Percentiles rank a stretch among this genome's conserved stretches.
These are phyloP conservation scores for Archegozetes longisetosus DNA, from an alignment of 1,140 invertebrate species.

Conservation along the genomic window DNA sequence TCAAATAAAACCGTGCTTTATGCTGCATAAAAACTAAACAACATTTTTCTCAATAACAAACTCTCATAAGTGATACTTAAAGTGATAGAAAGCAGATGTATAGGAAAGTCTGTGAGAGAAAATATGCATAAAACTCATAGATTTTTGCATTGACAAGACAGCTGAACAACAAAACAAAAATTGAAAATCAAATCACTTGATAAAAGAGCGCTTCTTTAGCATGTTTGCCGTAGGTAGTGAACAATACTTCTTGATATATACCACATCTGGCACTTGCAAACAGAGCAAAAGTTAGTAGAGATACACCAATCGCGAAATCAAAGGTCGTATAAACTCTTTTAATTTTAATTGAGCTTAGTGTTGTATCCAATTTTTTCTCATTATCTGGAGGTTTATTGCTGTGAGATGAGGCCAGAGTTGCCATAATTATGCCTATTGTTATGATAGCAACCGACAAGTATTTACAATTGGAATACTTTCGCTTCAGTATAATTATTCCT, in stretches of 20 bases:
- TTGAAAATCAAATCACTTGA: constrained; percentile 39
- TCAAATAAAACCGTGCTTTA: too few relatives aligned
- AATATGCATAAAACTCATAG: too few relatives aligned
- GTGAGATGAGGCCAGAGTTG: neutral
- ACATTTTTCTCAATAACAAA: too few relatives aligned
- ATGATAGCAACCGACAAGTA: constrained; percentile 87
- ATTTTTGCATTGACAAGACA: constrained; percentile 11
- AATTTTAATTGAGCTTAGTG: neutral
- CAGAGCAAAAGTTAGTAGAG: constrained; percentile 66
- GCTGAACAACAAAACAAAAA: neutral
- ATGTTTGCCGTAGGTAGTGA: constrained; percentile 74
- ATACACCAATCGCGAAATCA: constrained; percentile 43
- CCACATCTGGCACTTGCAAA: constrained; percentile 90
- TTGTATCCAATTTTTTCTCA: neutral
- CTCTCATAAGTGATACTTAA: too few relatives aligned
- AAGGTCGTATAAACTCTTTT: neutral
- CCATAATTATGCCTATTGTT: constrained; percentile 65
- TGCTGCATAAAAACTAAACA: too few relatives aligned
- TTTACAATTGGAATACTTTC: constrained; percentile 62
- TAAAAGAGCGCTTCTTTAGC: constrained; percentile 86
- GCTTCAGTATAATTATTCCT: constrained; percentile 76
- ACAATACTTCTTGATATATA: constrained; percentile 85
- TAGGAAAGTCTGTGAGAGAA: too few relatives aligned
- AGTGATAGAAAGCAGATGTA: too few relatives aligned
- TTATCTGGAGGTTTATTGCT: neutral